Conservation (phyloP, 2,797 vertebrate species). For the Coluber constrictor region DNA sequence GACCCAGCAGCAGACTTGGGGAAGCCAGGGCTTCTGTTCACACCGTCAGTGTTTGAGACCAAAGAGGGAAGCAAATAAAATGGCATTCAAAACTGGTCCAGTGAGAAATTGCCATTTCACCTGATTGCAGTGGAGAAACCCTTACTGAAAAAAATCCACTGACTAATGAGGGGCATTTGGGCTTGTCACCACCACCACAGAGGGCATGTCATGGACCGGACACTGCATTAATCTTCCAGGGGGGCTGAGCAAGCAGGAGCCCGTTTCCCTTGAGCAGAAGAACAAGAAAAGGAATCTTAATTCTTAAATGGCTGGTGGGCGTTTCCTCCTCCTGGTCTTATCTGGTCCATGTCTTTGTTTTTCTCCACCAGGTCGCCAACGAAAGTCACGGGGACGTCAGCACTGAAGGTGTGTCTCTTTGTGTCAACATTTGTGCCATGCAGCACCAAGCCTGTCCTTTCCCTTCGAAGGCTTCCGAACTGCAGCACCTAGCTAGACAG, state of each 20-base stretch:
- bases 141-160: accelerated
- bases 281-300: no score
- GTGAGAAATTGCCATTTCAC: background rate
- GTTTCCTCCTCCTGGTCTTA: background rate
- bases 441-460: background rate
- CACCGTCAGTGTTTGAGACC: background rate
- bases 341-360: slow-evolving; percentile 34
- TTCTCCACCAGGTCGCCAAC: slow-evolving; percentile 80
- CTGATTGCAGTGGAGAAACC: no score
- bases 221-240: background rate
- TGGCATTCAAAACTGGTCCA: background rate
- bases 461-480: background rate
- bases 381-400: slow-evolving; percentile 74
- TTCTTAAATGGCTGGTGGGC: background rate
- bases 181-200: background rate
- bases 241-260: background rate
- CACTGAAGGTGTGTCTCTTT: slow-evolving; percentile 77
- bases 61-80: background rate
- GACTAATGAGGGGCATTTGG: background rate
- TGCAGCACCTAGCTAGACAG: background rate
- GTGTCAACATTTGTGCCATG: slow-evolving; percentile 11
- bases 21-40: background rate
- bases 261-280: background rate
- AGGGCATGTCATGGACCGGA: background rate
- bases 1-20: background rate